phyloP scores from a whole-genome alignment of 1,140 invertebrate species.

The Propsilocerus akamusi region DNA sequence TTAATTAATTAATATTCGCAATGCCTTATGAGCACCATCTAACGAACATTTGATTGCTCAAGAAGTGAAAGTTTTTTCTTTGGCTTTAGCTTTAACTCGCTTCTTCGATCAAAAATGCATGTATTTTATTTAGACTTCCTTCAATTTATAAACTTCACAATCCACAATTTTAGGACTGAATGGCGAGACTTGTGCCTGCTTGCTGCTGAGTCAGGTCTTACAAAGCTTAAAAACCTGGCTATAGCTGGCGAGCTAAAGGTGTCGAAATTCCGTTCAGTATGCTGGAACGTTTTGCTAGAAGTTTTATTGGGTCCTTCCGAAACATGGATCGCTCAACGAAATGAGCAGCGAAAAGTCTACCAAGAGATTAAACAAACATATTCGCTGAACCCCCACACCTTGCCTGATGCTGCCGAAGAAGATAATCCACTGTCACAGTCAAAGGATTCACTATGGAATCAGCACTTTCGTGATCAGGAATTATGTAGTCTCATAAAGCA shows the following conservation, averaged over 20 bases:
- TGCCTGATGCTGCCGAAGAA: conserved; percentile 1
- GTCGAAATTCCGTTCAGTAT: conserved; percentile 26
- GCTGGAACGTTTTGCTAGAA: conserved; percentile 24
- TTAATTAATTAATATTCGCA: not conserved
- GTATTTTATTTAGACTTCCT: no score
- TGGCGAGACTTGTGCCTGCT: not conserved
- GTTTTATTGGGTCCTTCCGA: conserved; percentile 17
- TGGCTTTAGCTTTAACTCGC: no score
- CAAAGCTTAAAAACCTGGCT: conserved; percentile 9
- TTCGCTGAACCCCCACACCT: not conserved
- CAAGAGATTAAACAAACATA: not conserved
- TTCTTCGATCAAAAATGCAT: no score
- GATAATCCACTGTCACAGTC: conserved; percentile 20
- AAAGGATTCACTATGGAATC: conserved; percentile 54
- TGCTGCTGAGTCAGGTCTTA: not conserved
- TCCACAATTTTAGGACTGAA: not conserved
- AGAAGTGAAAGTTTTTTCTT: no score
- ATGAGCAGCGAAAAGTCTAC: conserved; percentile 15
- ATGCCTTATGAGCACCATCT: not conserved
- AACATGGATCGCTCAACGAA: conserved; percentile 17
- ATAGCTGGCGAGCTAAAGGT: conserved; percentile 25
- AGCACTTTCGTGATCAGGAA: conserved; percentile 63
- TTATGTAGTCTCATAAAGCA: conserved; percentile 51
- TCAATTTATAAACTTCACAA: no score
- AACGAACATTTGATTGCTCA: no score